Conservation (phyloP, 2,113 vertebrate species). For the Larimichthys crocea region DNA sequence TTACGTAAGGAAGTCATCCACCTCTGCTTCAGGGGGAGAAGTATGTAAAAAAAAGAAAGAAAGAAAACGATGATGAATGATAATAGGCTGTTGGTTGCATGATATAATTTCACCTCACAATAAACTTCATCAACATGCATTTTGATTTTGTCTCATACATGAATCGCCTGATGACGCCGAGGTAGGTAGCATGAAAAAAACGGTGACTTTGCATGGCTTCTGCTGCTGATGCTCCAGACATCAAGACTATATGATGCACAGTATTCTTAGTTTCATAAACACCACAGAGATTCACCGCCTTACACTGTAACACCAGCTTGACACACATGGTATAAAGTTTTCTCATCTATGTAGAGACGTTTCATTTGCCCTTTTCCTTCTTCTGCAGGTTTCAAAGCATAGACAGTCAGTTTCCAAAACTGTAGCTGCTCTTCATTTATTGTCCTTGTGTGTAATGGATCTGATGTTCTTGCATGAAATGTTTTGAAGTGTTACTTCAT, state of each 20-base stretch:
- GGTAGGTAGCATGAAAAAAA: constrained; percentile 68
- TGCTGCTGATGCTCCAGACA: constrained; percentile 30
- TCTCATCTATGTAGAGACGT: constrained; percentile 19
- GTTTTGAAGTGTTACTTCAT: constrained; percentile 34
- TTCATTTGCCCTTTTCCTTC: constrained; percentile 38
- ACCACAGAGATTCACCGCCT: constrained; percentile 5
- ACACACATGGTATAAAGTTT: constrained; percentile 50
- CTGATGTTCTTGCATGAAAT: constrained; percentile 28
- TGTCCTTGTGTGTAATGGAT: constrained; percentile 24
- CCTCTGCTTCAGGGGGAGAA: constrained; percentile 81
- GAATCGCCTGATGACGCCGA: constrained; percentile 73
- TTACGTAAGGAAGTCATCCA: constrained; percentile 80
- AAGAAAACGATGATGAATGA: background rate
- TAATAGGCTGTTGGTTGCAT: background rate
- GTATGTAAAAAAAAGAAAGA: constrained; percentile 67
- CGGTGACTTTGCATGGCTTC: constrained; percentile 56
- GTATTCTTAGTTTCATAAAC: background rate
- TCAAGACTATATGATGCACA: constrained; percentile 67
- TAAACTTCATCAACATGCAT: constrained; percentile 36
- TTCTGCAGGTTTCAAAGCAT: constrained; percentile 31
- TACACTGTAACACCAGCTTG: background rate
- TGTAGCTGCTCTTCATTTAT: constrained; percentile 29
- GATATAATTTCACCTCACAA: constrained; percentile 13
- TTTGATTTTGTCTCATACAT: constrained; percentile 65
- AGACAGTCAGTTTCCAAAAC: constrained; percentile 4